Evolutionary conservation across 2,113 vertebrate genomes (phyloP).

Genomic region (Nanorana parkeri): DNA sequence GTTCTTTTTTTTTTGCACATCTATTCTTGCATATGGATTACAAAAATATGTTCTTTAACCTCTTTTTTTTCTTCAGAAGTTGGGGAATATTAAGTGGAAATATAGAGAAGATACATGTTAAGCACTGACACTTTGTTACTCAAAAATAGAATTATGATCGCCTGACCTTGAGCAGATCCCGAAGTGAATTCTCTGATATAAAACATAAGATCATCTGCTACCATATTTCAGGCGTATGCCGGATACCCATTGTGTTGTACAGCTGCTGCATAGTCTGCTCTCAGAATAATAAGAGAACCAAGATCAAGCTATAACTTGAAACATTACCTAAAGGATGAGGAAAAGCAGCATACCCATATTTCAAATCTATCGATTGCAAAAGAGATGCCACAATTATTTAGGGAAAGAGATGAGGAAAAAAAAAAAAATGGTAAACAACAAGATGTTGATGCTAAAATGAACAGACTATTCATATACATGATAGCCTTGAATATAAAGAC

Average conservation of each 20-base stretch:
- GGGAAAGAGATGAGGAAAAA: not conserved
- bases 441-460: no score
- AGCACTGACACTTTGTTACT: conserved; percentile 8
- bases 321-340: not conserved
- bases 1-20: not conserved
- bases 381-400: not conserved
- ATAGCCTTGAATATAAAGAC: no score
- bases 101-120: conserved; percentile 1
- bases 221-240: conserved; percentile 35
- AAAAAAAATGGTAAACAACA: not conserved
- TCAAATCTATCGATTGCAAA: conserved; percentile 15
- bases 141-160: conserved; percentile 47
- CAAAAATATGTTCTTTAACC: not conserved
- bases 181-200: conserved; percentile 45
- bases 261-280: conserved; percentile 40
- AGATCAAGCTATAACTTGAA: conserved; percentile 17
- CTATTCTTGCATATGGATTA: not conserved
- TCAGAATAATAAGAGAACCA: not conserved
- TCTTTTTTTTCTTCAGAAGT: not conserved
- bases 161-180: conserved; percentile 44
- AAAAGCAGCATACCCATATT: conserved; percentile 6
- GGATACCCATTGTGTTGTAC: conserved; percentile 40
- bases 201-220: conserved; percentile 38
- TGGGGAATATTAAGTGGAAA: conserved; percentile 4
- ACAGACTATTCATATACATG: not conserved